Evolutionary conservation across 2,888 invertebrate genomes (phyloP), one percentile per base, ranked within the genome.

Genomic region (Lamellibrachia satsuma): DNA sequence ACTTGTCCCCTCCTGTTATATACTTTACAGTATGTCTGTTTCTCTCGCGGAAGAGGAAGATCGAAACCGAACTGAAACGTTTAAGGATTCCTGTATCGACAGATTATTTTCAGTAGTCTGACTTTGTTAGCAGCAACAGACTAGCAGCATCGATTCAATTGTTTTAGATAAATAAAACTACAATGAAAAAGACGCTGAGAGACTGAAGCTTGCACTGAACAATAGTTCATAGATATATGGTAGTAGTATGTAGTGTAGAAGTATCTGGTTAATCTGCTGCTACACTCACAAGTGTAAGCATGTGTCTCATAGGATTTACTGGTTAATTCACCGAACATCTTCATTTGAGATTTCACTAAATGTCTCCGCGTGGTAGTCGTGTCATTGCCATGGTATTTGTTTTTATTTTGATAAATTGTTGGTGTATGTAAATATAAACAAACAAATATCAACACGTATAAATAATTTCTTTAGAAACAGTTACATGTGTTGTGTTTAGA

Each of bases 331-430:
- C 22, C 75, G 22, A 75, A 11, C 75, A 22, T 75, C 75, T 75
- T 75, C 75, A 22, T 75, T 22, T 11, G 75, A 75, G 3, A 15
- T 75, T 11, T 75, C n/a, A 22, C 15, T 15, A 75, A n/a, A 15
- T n/a, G 0, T 75, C 75, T 75, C 39, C 15, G 1, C 22, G n/a
- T 15, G 75, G 75, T 4, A 22, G 75, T 75, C 22, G 75, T n/a
- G 15, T 22, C 6, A n/a, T 75, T 75, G 75, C 7, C 75, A 75
- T 75, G 75, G 75, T n/a, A 75, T 75, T 75, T 75, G 75, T n/a
- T 75, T 75, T 75, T 75, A 75, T 75, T 75, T 75, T 75, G 75
- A 75, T 75, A n/a, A 22, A 75, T 75, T 75, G 75, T 75, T 75
- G 75, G 6, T 75, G 22, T 75, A 75, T 75, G 75, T n/a, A 75